Conservation (phyloP, 2,888 invertebrate genomes). For the Agonopterix subpropinquella region DNA sequence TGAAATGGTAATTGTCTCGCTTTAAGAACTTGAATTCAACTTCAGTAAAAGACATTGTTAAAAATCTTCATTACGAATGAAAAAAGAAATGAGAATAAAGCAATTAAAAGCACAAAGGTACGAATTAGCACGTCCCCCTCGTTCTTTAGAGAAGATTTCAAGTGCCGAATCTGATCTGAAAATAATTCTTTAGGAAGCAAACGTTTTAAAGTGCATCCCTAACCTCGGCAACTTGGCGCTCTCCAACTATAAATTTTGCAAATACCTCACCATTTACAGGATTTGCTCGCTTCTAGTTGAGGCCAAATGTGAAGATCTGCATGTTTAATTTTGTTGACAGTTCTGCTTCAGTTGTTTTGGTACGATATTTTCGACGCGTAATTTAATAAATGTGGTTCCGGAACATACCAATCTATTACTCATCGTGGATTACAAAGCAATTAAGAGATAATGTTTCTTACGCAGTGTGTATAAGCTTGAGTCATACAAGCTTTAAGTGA, state of each 20-base stretch:
- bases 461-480: no score
- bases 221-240: conserved; percentile 18
- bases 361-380: background rate
- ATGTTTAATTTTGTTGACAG: conserved; percentile 41
- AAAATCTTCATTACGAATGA: no score
- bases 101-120: no score
- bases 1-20: no score
- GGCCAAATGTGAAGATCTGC: conserved; percentile 24
- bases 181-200: conserved; percentile 4
- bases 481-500: no score
- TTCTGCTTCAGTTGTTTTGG: conserved; percentile 20
- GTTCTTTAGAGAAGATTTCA: conserved; percentile 8
- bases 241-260: conserved; percentile 30
- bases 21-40: no score
- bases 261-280: conserved; percentile 27
- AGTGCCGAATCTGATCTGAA: conserved; percentile 1
- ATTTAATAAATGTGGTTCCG: no score
- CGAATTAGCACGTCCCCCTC: conserved; percentile 1
- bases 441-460: no score
- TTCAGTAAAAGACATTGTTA: no score
- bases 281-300: conserved; percentile 10
- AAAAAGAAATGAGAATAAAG: no score
- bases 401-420: no score
- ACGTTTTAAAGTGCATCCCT: conserved; percentile 12
- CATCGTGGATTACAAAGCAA: no score